phyloP scores from a whole-genome alignment of 2,113 vertebrate species.

The Cettia cetti region DNA sequence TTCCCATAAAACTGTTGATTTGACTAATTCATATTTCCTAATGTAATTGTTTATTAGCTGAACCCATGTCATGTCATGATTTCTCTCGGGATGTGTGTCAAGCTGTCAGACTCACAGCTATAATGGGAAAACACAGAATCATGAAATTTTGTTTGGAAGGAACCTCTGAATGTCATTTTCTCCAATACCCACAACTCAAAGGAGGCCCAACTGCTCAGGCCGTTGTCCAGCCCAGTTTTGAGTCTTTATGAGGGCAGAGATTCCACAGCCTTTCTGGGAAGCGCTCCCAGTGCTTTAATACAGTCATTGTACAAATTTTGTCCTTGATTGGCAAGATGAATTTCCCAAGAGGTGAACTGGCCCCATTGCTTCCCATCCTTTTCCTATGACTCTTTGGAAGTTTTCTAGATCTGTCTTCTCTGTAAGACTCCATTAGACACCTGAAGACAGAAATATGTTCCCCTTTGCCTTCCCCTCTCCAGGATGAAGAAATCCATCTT shows the following conservation, averaged over 20 bases:
- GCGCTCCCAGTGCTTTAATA: not conserved
- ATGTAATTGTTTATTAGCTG: slow-evolving; percentile 43
- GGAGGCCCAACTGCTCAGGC: not conserved
- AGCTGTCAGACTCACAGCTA: not conserved
- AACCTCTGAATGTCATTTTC: not conserved
- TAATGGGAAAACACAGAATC: not conserved
- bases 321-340: not conserved
- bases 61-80: slow-evolving; percentile 11
- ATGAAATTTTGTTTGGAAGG: not conserved
- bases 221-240: not conserved
- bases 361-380: not conserved
- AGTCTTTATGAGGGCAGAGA: not conserved
- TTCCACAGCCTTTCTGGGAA: slow-evolving; percentile 18
- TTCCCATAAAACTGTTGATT: slow-evolving; percentile 38
- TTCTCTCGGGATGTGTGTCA: not conserved
- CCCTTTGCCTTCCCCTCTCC: not conserved
- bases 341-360: not conserved
- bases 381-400: not conserved
- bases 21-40: slow-evolving; percentile 48
- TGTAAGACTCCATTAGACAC: not conserved
- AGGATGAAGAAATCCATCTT: not conserved
- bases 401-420: not conserved
- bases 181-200: not conserved
- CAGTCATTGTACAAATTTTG: not conserved
- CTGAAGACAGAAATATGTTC: slow-evolving; percentile 15